Conservation (phyloP, 2,888 invertebrate species). For the Protodeltote pygarga region DNA sequence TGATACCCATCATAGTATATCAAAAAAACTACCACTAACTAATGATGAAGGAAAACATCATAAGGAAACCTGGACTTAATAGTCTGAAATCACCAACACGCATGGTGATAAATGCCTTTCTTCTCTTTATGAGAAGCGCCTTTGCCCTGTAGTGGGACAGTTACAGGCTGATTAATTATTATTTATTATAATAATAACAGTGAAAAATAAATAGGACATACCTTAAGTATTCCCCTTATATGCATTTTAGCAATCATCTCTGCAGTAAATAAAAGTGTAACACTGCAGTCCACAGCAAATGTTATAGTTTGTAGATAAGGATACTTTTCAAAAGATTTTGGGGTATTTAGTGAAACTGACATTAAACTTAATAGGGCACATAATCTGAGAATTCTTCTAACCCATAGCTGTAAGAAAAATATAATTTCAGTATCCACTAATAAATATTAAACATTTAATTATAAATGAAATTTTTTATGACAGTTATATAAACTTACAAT, state of each 20-base stretch:
- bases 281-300: constrained; percentile 95
- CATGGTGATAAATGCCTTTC: too few species aligned
- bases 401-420: constrained; percentile 91
- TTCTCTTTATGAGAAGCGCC: too few species aligned
- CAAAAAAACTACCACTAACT: too few species aligned
- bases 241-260: constrained; percentile 99
- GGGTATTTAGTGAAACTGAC: constrained; percentile 99
- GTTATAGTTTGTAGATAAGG: constrained; percentile 96
- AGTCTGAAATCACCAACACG: too few species aligned
- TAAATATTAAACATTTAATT: too few species aligned
- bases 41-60: too few species aligned
- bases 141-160: too few species aligned
- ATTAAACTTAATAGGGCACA: constrained; percentile 97
- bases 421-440: neutral
- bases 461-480: too few species aligned
- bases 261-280: constrained; percentile 97
- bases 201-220: constrained; percentile 60
- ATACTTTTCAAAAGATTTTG: constrained; percentile 96
- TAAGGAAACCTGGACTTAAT: too few species aligned
- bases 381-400: constrained; percentile 93
- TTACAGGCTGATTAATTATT: too few species aligned
- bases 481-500: too few species aligned
- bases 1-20: too few species aligned
- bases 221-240: constrained; percentile 96
- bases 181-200: neutral